phyloP scores from a whole-genome alignment of 2,113 vertebrate species.

The Bos javanicus region DNA sequence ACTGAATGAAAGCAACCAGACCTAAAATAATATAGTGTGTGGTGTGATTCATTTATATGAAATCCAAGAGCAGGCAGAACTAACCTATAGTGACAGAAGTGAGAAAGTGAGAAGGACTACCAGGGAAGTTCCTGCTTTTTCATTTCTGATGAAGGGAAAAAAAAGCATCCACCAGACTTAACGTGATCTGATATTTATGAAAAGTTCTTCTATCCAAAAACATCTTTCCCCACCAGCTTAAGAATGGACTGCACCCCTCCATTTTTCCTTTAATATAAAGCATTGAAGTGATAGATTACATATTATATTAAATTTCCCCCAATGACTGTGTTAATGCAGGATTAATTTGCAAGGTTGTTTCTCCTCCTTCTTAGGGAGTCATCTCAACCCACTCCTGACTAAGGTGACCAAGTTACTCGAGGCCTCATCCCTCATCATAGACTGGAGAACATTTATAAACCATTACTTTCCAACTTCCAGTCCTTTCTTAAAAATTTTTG shows the following conservation, averaged over 20 bases:
- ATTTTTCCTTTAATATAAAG: constrained; percentile 3
- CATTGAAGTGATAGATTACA: not conserved
- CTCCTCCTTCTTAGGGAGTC: not conserved
- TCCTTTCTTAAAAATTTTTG: not conserved
- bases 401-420: not conserved
- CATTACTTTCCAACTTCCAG: not conserved
- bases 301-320: not conserved
- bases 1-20: not conserved
- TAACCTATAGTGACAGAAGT: not conserved
- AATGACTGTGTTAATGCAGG: not conserved
- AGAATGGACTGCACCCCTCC: not conserved
- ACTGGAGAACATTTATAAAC: not conserved
- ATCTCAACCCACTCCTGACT: not conserved
- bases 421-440: not conserved
- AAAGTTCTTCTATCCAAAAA: not conserved
- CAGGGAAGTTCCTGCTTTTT: not conserved
- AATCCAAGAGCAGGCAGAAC: not conserved
- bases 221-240: not conserved
- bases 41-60: not conserved
- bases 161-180: not conserved
- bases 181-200: not conserved
- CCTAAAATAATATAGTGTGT: not conserved
- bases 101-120: not conserved
- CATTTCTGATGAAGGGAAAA: not conserved
- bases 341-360: not conserved